Evolutionary conservation across 2,888 invertebrate species (phyloP).

Genomic region (Orchesellides sinensis): DNA sequence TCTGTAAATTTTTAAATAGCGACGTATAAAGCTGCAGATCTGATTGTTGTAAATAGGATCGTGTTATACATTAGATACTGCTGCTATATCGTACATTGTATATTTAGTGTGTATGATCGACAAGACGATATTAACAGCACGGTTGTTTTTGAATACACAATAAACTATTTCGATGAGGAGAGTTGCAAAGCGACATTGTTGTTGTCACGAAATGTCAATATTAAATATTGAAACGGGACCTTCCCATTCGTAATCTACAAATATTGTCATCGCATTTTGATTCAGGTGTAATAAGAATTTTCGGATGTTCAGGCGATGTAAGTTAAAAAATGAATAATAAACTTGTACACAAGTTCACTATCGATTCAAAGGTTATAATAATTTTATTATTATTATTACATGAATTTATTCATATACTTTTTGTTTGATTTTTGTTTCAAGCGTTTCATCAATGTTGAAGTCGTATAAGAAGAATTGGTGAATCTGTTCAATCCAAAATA

Average conservation of each 20-base stretch:
- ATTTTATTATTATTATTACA: no score
- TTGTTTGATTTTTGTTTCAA: background rate
- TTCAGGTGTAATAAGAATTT: constrained; percentile 9
- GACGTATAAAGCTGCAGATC: constrained; percentile 57
- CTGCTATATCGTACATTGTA: no score
- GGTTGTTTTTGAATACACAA: background rate
- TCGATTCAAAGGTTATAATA: no score
- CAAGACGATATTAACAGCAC: background rate
- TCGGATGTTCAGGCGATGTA: background rate
- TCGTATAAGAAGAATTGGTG: no score
- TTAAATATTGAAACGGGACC: constrained; percentile 39
- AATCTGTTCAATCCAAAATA: no score
- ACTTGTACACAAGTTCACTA: constrained; percentile 13
- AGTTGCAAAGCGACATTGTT: constrained; percentile 11
- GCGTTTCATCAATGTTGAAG: no score
- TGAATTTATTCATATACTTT: no score
- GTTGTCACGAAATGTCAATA: constrained; percentile 51
- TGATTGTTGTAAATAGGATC: constrained; percentile 26
- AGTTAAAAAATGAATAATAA: constrained; percentile 17
- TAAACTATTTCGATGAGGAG: background rate
- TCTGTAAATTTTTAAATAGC: constrained; percentile 44
- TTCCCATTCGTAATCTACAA: constrained; percentile 35
- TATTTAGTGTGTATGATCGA: background rate
- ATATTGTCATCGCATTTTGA: constrained; percentile 24
- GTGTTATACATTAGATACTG: background rate